Evolutionary conservation across 2,888 invertebrate species (phyloP), one percentile per base, ranked within the genome.

Genomic region (Linyphia triangularis): DNA sequence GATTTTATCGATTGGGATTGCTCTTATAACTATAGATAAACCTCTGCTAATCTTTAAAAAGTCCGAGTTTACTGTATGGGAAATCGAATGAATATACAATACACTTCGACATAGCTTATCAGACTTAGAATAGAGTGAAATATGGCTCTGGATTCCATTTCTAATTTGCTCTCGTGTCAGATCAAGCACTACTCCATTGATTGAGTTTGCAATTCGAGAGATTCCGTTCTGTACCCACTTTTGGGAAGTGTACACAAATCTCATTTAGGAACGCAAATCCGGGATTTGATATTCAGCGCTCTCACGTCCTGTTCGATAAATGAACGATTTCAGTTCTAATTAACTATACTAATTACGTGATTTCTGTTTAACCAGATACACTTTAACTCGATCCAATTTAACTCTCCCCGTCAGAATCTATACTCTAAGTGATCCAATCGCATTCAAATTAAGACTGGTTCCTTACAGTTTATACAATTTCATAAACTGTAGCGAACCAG

Each of bases 261-360:
- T 51, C 51, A 51, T 51, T 51, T 51, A 51, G 51, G 13, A n/a
- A 16, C 51, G 51, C n/a, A n/a, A 51, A 51, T 51, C 51, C n/a
- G 9, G 16, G 51, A 13, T 51, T 51, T 51, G n/a, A 13, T 51
- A n/a, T 9, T 51, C 30, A n/a, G 6, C 26, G 26, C n/a, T n/a
- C n/a, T n/a, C n/a, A n/a, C 51, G 51, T 51, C 59, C 78, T 63
- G 40, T 67, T 69, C 69, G 57, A 69, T 81, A 33, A 81, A 81
- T 81, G 69, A 69, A 69, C 26, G 67, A 69, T 57, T 81, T 59
- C 37, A 22, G 33, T 59, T 69, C 57, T 81, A 81, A 81, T 81
- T 81, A 81, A 69, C 81, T 81, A 22, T 69, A 37, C 69, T 81
- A 81, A 81, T 81, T 81, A 51, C 69, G 51, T 22, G 81, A 69